Conservation (phyloP, 2,113 vertebrate species). For the Raphicerus campestris region DNA sequence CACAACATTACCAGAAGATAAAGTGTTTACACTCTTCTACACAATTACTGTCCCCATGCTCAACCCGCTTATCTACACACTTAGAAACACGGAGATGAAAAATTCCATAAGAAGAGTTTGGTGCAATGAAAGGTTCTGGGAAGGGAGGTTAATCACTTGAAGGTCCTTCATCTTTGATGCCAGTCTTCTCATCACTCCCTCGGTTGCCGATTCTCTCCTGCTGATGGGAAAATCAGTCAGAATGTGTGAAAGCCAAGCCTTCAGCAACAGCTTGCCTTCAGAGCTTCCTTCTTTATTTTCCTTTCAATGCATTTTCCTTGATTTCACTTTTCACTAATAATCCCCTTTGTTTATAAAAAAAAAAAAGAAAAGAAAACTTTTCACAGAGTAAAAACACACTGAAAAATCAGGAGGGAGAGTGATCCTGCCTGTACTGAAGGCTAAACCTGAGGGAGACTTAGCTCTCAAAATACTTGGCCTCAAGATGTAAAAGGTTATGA, state of each 20-base stretch:
- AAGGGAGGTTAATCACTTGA: neutral
- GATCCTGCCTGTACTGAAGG: neutral
- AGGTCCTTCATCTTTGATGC: neutral
- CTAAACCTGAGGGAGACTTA: neutral
- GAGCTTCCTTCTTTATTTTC: neutral
- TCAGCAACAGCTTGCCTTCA: no score
- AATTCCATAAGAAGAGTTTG: neutral
- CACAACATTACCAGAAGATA: neutral
- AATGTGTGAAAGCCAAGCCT: neutral
- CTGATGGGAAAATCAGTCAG: neutral
- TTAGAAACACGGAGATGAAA: constrained; percentile 52
- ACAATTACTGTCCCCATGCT: constrained; percentile 33
- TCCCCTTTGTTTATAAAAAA: neutral
- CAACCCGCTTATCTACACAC: constrained; percentile 30
- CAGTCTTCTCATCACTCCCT: neutral
- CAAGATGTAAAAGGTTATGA: neutral
- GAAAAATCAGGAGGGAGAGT: neutral
- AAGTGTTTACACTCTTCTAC: constrained; percentile 41
- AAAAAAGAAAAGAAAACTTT: neutral
- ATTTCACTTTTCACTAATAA: neutral
- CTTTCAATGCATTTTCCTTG: neutral
- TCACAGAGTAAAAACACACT: neutral
- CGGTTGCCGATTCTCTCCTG: neutral
- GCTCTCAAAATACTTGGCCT: neutral
- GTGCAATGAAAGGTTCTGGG: neutral